Base-by-base conservation (phyloP, 2,113 vertebrate genomes). In the Vidua chalybeata region DNA sequence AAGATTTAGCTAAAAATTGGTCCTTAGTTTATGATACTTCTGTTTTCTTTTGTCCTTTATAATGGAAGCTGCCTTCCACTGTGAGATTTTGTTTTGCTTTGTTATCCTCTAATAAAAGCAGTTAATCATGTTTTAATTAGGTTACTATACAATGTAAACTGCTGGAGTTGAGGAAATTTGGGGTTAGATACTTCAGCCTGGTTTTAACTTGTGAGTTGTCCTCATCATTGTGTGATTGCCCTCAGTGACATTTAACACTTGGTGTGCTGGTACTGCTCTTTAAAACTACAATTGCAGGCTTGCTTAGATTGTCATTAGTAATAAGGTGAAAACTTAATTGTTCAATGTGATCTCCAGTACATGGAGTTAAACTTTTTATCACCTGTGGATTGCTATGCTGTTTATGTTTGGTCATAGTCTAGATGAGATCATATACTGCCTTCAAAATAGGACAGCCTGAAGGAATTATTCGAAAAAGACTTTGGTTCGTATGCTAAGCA, bases 71-170 rank as follows among this genome's bases (percentile, higher is more conserved):
- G 21, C 28, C n/a, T 93, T n/a, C 21, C 30, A 17, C 46, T 55
- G 11, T 48, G 51, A 55, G 17, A 10, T 35, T 84, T 74, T 73
- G 20, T 43, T 82, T 76, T 82, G 26, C 30, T 62, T 93, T 87
- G 39, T 45, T 11, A 59, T 81, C 27, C 26, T 90, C 21, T 81
- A 52, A 14, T 33, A 22, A 15, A 39, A 81, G 41, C 39, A 66
- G 15, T 54, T 68, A 61, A 69, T 78, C 9, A 9, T 73, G 13
- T 71, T 83, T 83, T 10, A 30, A 11, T 87, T 33, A 69, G 21
- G 5, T 62, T 73, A 62, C 15, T 0, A 2, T 80, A 18, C 11
- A 33, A 0, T 49, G 7, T 14, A 43, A 33, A 31, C 46, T 64
- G 4, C 35, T 93, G 28, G 37, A 79, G 17, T 66, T 76, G 8